Evolutionary conservation across 2,888 invertebrate species (phyloP), one percentile per base, ranked within the genome.

Genomic region (Andricus quercusramuli): DNA sequence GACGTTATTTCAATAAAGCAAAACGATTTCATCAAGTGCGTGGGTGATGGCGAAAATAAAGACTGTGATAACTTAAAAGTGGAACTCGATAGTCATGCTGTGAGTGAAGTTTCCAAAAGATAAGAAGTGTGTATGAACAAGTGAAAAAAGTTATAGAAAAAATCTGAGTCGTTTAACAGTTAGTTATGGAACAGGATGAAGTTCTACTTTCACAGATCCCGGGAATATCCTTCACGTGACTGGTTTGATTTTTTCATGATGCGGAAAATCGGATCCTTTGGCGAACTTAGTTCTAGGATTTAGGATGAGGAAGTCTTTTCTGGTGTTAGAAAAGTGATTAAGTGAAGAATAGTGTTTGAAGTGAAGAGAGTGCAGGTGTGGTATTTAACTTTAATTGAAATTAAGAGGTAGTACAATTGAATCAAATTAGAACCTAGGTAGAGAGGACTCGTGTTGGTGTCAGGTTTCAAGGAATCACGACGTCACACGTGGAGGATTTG

Each of bases 401-500:
- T 56, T 56, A 56, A 56, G 32, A 78, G 5, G 5, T 44, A 66
- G 74, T 81, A 17, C 41, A 25, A 51, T 29, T 70, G 32, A n/a
- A 44, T 64, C n/a, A 20, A 37, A 44, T 11, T 59, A 25, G 44
- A 66, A 66, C 17, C 13, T 59, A 44, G 8, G 66, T 74, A 32
- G 25, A 64, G 67, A 62, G 51, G 22, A 29, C 17, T 59, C 62
- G 62, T 17, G 70, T 64, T 44, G 74, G n/a, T 41, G 74, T 51
- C 9, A 44, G 37, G n/a, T 66, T 74, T 66, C 4, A 65, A 77
- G 62, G 65, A 41, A 79, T 83, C 85, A 88, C 87, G 87, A 86
- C 86, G 89, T 88, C 84, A 80, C 84, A 78, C 66, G 51, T 68
- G 81, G 77, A 64, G 37, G 22, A n/a, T 37, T 83, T 81, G 82